phyloP scores from a whole-genome alignment of 2,888 invertebrate species.

The Physocephala rufipes region DNA sequence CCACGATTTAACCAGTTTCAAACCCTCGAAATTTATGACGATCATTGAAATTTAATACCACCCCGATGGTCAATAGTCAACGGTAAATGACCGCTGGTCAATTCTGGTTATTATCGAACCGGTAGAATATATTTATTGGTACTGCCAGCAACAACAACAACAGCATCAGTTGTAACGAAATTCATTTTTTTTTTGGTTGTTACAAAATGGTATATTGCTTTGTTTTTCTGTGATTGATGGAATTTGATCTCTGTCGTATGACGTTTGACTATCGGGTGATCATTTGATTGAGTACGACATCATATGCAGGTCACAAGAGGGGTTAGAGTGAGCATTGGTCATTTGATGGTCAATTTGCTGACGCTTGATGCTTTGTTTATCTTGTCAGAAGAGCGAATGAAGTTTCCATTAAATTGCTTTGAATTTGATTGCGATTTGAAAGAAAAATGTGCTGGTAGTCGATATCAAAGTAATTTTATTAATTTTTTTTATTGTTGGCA shows the following conservation, averaged over 20 bases:
- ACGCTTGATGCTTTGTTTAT: not conserved
- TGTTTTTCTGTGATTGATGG: not conserved
- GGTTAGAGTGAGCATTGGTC: not conserved
- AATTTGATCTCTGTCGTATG: not conserved
- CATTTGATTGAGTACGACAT: not conserved
- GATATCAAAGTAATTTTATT: not conserved
- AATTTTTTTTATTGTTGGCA: not conserved
- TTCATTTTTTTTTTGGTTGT: too few relatives aligned
- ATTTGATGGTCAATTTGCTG: not conserved
- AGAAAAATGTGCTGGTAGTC: not conserved
- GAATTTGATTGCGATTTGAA: not conserved
- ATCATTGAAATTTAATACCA: not conserved
- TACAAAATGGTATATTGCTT: too few relatives aligned
- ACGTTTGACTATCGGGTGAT: not conserved
- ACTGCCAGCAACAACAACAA: too few relatives aligned
- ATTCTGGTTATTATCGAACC: too few relatives aligned
- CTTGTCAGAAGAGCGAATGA: not conserved
- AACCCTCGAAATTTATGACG: not conserved
- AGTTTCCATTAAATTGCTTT: not conserved
- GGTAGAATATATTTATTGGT: too few relatives aligned
- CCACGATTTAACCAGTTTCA: not conserved
- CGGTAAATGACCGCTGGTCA: not conserved
- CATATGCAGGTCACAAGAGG: not conserved
- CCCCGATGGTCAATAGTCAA: not conserved
- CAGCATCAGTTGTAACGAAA: too few relatives aligned